Conservation (phyloP, 2,113 vertebrate genomes). For the Prinia subflava region DNA sequence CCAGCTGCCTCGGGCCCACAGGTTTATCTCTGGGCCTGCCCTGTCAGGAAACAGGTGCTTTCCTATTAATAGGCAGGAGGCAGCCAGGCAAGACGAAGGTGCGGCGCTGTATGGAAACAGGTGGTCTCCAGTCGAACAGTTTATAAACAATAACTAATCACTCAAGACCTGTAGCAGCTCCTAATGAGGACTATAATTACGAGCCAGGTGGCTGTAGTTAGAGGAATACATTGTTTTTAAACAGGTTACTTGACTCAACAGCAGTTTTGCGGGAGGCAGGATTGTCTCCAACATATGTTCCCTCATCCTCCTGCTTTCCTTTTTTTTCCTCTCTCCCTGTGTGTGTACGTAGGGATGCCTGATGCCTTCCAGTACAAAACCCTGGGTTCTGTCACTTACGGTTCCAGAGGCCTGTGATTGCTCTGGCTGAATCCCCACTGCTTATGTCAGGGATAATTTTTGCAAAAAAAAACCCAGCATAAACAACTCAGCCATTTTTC, state of each 20-base stretch:
- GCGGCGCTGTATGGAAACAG: constrained; percentile 64
- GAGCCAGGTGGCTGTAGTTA: constrained; percentile 81
- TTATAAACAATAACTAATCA: constrained; percentile 81
- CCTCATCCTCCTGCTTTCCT: background rate
- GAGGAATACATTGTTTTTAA: constrained; percentile 63
- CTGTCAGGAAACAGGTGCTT: constrained; percentile 80
- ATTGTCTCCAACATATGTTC: constrained; percentile 64
- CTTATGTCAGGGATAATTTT: background rate
- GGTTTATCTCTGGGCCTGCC: constrained; percentile 30
- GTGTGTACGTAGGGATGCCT: background rate
- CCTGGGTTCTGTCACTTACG: background rate
- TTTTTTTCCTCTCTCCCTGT: background rate
- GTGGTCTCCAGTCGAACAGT: constrained; percentile 70
- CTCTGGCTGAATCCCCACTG: background rate
- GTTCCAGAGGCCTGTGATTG: background rate
- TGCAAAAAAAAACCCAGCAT: background rate
- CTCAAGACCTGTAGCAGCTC: constrained; percentile 73
- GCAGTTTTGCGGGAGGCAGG: constrained; percentile 39
- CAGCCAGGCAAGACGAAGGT: constrained; percentile 72
- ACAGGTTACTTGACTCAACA: constrained; percentile 67
- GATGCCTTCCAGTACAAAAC: background rate
- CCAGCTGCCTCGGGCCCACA: constrained; percentile 57
- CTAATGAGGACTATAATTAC: constrained; percentile 72
- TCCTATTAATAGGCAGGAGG: constrained; percentile 71
- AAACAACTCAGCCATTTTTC: background rate